Evolutionary conservation across 1,140 invertebrate genomes (phyloP), one percentile per base, ranked within the genome.

Genomic region (Ceratina japonica): DNA sequence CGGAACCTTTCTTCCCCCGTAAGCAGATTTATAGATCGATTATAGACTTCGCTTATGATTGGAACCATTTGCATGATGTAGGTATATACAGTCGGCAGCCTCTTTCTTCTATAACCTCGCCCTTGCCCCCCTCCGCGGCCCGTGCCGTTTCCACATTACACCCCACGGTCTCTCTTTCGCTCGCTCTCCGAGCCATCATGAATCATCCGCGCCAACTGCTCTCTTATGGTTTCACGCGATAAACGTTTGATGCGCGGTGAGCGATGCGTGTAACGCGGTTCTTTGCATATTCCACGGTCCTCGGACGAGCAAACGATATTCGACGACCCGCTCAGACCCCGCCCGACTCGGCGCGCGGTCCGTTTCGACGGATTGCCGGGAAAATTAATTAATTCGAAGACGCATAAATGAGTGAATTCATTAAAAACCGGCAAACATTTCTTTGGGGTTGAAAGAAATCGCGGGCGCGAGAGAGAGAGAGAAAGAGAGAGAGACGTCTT

Each of bases 21-120:
- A 88, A 91, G 90, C 89, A 92, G 91, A 92, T 92, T 92, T 92
- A 92, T 92, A 92, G 91, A 92, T 92, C 91, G 91, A 92, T 92
- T 92, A 92, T 92, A 90, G 91, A 91, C 90, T 91, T 89, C 84
- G 87, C 80, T 91, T 91, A 91, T 91, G 91, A 92, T 92, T 92
- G 90, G 90, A 89, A 90, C 82, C 89, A 92, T 92, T 92, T 92
- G 91, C 91, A 92, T 92, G 90, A 90, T 90, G 89, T 89, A 89
- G 86, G 89, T 90, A 86, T 86, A 88, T 83, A 83, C 75, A 82
- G 62, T 79, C 76, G 82, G 82, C 61, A 71, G 64, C 79, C 75
- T 81, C 75, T 81, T 74, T 73, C 61, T 74, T 63, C 79, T 56
- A 75, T 59, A 27, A 56, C 52, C 59, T 16, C 66, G 22, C 20